phyloP scores from a whole-genome alignment of 2,113 vertebrate species.

The Anas platyrhynchos region DNA sequence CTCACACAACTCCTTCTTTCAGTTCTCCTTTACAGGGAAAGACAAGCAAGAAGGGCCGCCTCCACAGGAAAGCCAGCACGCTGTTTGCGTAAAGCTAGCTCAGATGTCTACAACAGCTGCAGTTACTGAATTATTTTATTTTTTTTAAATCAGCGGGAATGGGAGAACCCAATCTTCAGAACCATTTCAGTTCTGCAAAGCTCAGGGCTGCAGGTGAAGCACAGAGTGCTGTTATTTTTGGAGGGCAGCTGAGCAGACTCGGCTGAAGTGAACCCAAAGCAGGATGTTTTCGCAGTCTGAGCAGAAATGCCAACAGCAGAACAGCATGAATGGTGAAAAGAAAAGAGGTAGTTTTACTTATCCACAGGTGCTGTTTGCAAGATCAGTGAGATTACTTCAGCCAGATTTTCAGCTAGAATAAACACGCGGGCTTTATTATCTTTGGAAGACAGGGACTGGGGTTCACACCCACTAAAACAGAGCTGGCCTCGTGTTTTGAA shows the following conservation, averaged over 20 bases:
- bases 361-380: conserved; percentile 11
- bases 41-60: neutral
- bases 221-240: conserved; percentile 29
- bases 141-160: neutral
- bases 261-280: neutral
- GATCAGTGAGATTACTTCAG: neutral
- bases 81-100: neutral
- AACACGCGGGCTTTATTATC: neutral
- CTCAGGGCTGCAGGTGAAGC: neutral
- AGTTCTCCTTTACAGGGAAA: neutral
- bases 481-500: neutral
- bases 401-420: neutral
- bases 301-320: neutral
- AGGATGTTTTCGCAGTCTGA: conserved; percentile 35
- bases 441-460: neutral
- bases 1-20: neutral
- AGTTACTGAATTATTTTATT: neutral
- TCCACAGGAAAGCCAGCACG: neutral
- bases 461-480: neutral
- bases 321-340: neutral
- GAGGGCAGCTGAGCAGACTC: neutral
- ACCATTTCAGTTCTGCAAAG: neutral
- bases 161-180: neutral
- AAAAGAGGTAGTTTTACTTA: neutral
- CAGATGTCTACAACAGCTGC: neutral